phyloP scores from a whole-genome alignment of 1,140 invertebrate genomes.

The Galleria mellonella region DNA sequence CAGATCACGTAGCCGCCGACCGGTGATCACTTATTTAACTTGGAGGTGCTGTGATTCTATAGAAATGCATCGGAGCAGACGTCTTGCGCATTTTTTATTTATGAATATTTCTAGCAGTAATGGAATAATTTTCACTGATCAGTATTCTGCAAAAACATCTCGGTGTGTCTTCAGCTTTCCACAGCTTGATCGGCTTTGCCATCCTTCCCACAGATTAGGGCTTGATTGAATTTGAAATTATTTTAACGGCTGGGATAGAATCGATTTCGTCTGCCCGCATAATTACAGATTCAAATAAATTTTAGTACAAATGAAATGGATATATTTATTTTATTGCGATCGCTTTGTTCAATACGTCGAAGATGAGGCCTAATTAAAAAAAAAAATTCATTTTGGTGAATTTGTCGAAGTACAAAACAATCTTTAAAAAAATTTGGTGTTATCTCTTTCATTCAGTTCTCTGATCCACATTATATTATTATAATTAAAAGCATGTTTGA shows the following conservation, averaged over 20 bases:
- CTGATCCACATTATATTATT: too few relatives aligned
- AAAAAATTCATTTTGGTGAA: too few relatives aligned
- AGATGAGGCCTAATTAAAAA: too few relatives aligned
- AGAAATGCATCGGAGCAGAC: conserved; percentile 55
- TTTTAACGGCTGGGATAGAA: conserved; percentile 12
- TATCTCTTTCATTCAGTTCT: too few relatives aligned
- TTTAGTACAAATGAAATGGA: too few relatives aligned
- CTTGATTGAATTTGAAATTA: conserved; percentile 42
- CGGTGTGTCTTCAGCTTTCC: conserved; percentile 36
- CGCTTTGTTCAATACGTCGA: too few relatives aligned
- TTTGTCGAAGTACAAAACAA: too few relatives aligned
- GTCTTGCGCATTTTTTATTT: conserved; percentile 59
- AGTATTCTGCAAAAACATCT: conserved; percentile 50
- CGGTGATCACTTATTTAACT: conserved; percentile 71
- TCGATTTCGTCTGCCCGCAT: neutral
- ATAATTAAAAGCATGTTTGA: too few relatives aligned
- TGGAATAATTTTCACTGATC: conserved; percentile 63
- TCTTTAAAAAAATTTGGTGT: too few relatives aligned
- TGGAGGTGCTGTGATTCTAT: conserved; percentile 57
- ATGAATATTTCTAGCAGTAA: conserved; percentile 57
- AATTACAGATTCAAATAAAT: too few relatives aligned
- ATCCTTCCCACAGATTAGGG: conserved; percentile 28
- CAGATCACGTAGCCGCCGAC: conserved; percentile 47
- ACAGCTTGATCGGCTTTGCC: conserved; percentile 31
- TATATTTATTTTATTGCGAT: too few relatives aligned